Evolutionary conservation across 2,888 invertebrate species (phyloP).

Genomic region (Cecidostiba fungosa): DNA sequence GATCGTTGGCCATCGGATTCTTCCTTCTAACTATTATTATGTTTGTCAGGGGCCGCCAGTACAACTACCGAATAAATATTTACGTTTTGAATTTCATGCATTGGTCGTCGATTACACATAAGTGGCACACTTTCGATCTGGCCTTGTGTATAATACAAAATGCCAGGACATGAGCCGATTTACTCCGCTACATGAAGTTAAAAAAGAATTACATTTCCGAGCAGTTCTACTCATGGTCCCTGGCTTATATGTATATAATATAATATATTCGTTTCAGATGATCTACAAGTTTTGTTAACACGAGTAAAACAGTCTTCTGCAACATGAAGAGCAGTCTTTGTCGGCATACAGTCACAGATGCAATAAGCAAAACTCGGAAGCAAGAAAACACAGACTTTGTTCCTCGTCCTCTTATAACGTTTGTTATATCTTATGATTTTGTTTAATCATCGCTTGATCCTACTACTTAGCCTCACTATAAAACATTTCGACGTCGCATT

Average conservation of each 20-base stretch:
- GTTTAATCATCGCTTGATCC: slow-evolving; percentile 45
- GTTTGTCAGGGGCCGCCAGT: slow-evolving; percentile 39
- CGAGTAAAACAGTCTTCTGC: slow-evolving; percentile 59
- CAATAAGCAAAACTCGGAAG: slow-evolving; percentile 57
- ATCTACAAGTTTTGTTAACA: slow-evolving; percentile 44
- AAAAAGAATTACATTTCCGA: slow-evolving; percentile 14
- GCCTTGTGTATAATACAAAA: background rate
- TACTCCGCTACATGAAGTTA: background rate
- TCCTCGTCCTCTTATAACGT: slow-evolving; percentile 50
- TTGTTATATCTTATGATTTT: slow-evolving; percentile 30
- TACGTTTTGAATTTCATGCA: slow-evolving; percentile 28
- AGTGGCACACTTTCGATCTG: background rate
- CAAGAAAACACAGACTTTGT: slow-evolving; percentile 47
- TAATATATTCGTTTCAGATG: slow-evolving; percentile 32
- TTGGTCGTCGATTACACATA: background rate
- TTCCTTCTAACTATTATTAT: slow-evolving; percentile 36
- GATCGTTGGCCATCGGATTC: slow-evolving; percentile 11
- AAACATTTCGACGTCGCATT: slow-evolving; percentile 43
- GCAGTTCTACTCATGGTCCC: slow-evolving; percentile 44
- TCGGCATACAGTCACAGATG: slow-evolving; percentile 53
- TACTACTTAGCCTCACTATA: slow-evolving; percentile 36
- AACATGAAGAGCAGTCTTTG: slow-evolving; percentile 58
- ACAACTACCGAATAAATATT: slow-evolving; percentile 15
- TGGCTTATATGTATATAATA: background rate
- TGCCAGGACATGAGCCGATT: slow-evolving; percentile 4